Evolutionary conservation across 2,888 invertebrate genomes (phyloP).

Genomic region (Glyphotaelius pellucidus): DNA sequence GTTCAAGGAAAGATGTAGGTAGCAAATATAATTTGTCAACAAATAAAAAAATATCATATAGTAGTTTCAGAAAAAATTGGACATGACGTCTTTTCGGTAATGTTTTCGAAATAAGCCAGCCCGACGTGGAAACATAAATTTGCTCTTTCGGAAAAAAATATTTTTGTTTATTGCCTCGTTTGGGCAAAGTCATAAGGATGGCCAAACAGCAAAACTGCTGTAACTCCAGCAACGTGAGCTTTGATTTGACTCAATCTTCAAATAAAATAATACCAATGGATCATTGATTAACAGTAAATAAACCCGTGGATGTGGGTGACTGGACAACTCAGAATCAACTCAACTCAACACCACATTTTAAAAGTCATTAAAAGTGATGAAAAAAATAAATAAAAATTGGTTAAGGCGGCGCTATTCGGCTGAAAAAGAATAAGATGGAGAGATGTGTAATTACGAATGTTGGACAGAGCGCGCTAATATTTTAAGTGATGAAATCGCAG

Average conservation of each 20-base stretch:
- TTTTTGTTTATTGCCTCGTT: neutral
- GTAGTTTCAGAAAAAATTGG: neutral
- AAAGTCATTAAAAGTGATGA: too few relatives aligned
- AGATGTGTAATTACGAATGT: too few relatives aligned
- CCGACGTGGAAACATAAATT: neutral
- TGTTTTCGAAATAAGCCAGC: neutral
- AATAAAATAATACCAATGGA: neutral
- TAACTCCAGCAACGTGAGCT: neutral
- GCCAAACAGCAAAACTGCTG: neutral
- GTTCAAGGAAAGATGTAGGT: neutral
- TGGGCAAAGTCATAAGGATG: neutral
- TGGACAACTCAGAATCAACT: too few relatives aligned
- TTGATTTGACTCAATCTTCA: neutral
- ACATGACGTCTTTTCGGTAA: neutral
- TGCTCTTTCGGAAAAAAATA: neutral
- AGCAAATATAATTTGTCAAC: neutral
- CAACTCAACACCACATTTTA: too few relatives aligned
- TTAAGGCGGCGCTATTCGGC: too few relatives aligned
- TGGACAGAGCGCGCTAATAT: too few relatives aligned
- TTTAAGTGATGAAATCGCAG: too few relatives aligned
- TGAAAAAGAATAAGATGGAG: too few relatives aligned
- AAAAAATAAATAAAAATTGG: too few relatives aligned
- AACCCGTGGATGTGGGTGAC: too few relatives aligned
- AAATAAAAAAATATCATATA: neutral
- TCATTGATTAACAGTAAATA: too few relatives aligned